A percentile compares a stretch with the other conserved stretches of the same genome.
These are phyloP conservation scores for Rhegmatorhina hoffmannsi DNA, from an alignment of 2,113 vertebrate genomes.

Conservation along the genomic window DNA sequence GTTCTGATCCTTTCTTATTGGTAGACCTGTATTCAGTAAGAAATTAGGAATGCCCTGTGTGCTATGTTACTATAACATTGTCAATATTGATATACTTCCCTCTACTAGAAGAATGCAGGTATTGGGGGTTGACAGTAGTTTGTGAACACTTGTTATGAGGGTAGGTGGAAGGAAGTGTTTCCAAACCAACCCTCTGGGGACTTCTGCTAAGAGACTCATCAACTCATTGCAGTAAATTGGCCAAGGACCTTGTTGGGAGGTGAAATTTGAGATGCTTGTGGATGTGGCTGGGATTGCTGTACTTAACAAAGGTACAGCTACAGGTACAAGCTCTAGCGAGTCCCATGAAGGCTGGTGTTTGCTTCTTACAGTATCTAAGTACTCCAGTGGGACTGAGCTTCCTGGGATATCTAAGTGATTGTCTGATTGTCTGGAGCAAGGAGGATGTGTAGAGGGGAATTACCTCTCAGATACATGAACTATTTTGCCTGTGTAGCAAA, in stretches of 20 bases:
- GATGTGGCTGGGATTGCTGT: background rate
- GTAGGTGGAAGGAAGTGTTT: background rate
- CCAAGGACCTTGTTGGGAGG: background rate
- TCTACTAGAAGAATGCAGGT: background rate
- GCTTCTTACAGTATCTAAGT: background rate
- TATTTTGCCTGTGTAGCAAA: background rate
- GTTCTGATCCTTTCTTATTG: background rate
- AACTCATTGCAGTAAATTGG: background rate
- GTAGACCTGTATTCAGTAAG: background rate
- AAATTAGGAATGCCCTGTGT: background rate
- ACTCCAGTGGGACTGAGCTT: background rate
- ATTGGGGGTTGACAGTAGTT: background rate
- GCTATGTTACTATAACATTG: background rate
- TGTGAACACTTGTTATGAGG: background rate
- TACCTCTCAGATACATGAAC: background rate
- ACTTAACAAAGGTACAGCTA: background rate
- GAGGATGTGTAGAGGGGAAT: background rate
- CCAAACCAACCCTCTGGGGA: background rate
- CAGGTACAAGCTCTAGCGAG: background rate
- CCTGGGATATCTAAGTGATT: background rate
- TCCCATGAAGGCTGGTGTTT: background rate
- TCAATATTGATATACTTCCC: background rate
- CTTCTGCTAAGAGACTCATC: background rate
- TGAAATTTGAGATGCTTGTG: background rate
- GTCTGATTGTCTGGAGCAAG: background rate